Percentiles rank a stretch among this genome's conserved stretches.
Evolutionary conservation across 2,113 vertebrate species (phyloP).

Genomic region (Polypterus senegalus): DNA sequence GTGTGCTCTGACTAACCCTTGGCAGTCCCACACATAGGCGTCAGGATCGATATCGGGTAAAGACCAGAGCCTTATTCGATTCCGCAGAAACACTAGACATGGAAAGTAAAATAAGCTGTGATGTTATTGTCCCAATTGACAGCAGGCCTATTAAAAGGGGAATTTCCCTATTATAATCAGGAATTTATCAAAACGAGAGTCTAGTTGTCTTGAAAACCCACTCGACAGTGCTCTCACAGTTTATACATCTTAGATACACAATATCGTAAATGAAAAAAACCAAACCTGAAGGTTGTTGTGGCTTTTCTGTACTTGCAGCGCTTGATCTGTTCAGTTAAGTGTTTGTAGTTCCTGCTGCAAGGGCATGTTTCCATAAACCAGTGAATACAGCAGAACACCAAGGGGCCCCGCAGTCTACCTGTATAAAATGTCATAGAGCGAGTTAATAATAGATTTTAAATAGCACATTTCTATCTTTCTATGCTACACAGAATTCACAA

Average conservation of each 20-base stretch:
- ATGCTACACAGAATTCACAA: too few relatives aligned
- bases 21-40: too few relatives aligned
- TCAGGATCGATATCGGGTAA: too few relatives aligned
- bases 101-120: too few relatives aligned
- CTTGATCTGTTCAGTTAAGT: constrained; percentile 53
- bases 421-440: neutral
- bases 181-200: neutral
- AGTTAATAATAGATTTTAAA: too few relatives aligned
- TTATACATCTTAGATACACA: neutral
- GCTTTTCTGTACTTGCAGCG: constrained; percentile 42
- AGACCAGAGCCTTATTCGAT: too few relatives aligned
- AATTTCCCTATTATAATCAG: too few relatives aligned
- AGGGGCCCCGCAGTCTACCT: constrained; percentile 69
- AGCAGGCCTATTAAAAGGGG: too few relatives aligned
- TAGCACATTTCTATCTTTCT: too few relatives aligned
- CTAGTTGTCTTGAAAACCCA: neutral
- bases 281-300: constrained; percentile 49
- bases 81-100: too few relatives aligned
- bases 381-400: constrained; percentile 52
- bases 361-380: constrained; percentile 61
- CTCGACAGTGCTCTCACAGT: neutral
- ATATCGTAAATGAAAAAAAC: neutral
- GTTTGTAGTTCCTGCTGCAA: constrained; percentile 46
- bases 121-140: too few relatives aligned
- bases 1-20: too few relatives aligned